Evolutionary conservation across 2,888 invertebrate species (phyloP).

Genomic region (Morinoia aosen): DNA sequence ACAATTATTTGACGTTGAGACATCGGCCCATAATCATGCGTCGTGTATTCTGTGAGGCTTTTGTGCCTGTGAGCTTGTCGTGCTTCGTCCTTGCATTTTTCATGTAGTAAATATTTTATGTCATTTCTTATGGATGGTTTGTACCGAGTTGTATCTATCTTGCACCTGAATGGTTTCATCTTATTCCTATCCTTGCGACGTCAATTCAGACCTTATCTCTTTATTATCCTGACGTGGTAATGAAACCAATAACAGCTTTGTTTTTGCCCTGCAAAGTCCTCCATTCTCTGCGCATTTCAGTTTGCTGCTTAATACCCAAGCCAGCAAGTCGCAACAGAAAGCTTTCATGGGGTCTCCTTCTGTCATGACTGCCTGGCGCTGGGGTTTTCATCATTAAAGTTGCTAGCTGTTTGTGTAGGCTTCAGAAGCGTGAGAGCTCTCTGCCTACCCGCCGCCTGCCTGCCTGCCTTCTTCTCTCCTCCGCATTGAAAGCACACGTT

Average conservation of each 20-base stretch:
- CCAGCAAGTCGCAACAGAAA: background rate
- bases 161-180: too few relatives aligned
- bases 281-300: background rate
- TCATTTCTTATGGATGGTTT: background rate
- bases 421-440: background rate
- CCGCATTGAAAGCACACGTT: background rate
- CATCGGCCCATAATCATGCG: background rate
- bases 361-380: background rate
- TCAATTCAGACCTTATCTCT: background rate
- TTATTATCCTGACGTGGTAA: background rate
- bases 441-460: background rate
- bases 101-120: background rate
- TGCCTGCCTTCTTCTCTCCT: background rate
- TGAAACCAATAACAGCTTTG: background rate
- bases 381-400: slow-evolving; percentile 30
- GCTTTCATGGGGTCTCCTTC: background rate
- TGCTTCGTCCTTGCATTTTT: background rate
- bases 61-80: background rate
- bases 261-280: background rate
- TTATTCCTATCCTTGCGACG: background rate
- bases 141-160: background rate
- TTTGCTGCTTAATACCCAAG: background rate
- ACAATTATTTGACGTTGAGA: too few relatives aligned
- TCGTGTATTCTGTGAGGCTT: background rate
- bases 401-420: slow-evolving; percentile 15